Base-by-base conservation (phyloP, 2,113 vertebrate species). In the Cryptoleucopteryx plumbea region DNA sequence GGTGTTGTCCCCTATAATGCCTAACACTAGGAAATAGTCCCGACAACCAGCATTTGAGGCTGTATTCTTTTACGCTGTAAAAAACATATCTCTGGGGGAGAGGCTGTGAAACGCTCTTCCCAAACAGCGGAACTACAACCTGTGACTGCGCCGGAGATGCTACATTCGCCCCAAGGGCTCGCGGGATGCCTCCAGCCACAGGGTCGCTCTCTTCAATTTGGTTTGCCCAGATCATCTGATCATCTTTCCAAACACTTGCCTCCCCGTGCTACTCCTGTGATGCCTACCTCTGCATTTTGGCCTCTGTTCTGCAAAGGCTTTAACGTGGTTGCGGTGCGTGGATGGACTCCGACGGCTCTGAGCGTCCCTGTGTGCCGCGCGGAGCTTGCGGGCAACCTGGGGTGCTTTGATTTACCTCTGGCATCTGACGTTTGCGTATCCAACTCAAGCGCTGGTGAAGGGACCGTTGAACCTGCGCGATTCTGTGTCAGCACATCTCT, bases 321-420 rank as follows among this genome's bases (percentile, higher is more conserved):
- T 16, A 1, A 1, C 4, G 18, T 3, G 7, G 10, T 10, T 83
- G 26, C 5, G 1, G 70, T 4, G 8, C 6, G 20, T 32, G 50
- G 50, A 29, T 22, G 56, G 68, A 16, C 16, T 83, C 16, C 36
- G 25, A 71, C 3, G 8, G 36, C 58, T 68, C 61, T 0, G 4
- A 12, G 47, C 7, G 8, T 53, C 45, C 63, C 23, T 21, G 12
- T 17, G n/a, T n/a, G 73, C 68, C 52, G 16, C 2, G 1, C 70
- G 56, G 43, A 72, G 56, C 63, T 92, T 4, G 1, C 0, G 2
- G 50, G 29, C 50, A 50, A 13, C 71, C 48, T 25, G 53, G 31
- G 32, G 29, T 6, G 2, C 87, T 94, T 79, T 77, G 53, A 50
- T 90, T 66, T 82, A 4, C 70, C 25, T 61, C 70, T 73, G 74